Evolutionary conservation across 2,797 vertebrate species (phyloP).

Genomic region (Sebastes vulpes): DNA sequence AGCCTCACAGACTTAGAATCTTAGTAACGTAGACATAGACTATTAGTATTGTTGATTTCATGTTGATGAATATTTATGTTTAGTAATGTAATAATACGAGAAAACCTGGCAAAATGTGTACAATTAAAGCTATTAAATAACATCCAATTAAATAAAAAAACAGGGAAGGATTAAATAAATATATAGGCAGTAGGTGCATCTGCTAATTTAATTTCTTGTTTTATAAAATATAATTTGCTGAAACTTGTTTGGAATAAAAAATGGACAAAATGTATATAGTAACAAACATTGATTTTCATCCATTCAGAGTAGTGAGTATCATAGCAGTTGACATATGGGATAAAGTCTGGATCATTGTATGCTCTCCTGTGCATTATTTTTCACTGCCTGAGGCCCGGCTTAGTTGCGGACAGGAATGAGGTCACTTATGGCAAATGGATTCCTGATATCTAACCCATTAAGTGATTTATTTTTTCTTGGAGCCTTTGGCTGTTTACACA

Average conservation of each 20-base stretch:
- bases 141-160: neutral
- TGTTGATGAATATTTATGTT: neutral
- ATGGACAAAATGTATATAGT: neutral
- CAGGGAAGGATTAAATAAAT: neutral
- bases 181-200: neutral
- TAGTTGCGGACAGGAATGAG: constrained; percentile 69
- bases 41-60: neutral
- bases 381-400: constrained; percentile 53
- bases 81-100: neutral
- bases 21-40: neutral
- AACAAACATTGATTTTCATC: neutral
- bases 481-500: constrained; percentile 47
- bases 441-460: constrained; percentile 70
- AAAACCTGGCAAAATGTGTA: neutral
- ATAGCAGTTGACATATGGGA: constrained; percentile 9
- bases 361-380: constrained; percentile 40
- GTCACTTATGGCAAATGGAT: constrained; percentile 76
- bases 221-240: neutral
- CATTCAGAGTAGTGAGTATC: neutral
- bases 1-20: neutral
- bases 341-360: constrained; percentile 11
- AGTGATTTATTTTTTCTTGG: constrained; percentile 29
- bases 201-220: neutral
- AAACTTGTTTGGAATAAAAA: neutral
- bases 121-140: neutral